Evolutionary conservation across 35 echinoderm and acorn worm genomes (phyloP).

Genomic region (Anneissia japonica): DNA sequence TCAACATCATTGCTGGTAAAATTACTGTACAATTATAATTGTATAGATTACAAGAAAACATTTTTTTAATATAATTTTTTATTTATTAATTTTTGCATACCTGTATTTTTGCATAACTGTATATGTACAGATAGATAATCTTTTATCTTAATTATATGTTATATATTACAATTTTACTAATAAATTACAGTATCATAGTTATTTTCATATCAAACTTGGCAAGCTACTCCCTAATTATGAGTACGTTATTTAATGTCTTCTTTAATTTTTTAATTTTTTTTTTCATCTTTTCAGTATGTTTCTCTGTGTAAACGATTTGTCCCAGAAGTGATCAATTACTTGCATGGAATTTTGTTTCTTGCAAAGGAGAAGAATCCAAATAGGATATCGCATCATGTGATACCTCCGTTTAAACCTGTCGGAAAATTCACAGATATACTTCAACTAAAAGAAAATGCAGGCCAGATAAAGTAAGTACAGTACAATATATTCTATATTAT

Average conservation of each 20-base stretch:
- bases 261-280: background rate
- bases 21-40: too few relatives aligned
- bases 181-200: background rate
- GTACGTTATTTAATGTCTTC: background rate
- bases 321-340: constrained; percentile 79
- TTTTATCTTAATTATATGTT: too few relatives aligned
- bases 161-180: too few relatives aligned
- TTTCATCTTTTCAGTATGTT: constrained; percentile 52
- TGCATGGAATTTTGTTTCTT: constrained; percentile 70
- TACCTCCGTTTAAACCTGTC: constrained; percentile 68
- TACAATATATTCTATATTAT: background rate
- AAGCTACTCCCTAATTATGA: background rate
- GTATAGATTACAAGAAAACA: too few relatives aligned
- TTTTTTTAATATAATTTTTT: too few relatives aligned
- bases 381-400: constrained; percentile 16
- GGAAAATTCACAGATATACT: constrained; percentile 60
- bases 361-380: constrained; percentile 33
- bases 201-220: background rate
- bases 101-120: too few relatives aligned
- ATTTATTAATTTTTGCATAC: too few relatives aligned
- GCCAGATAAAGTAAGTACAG: background rate
- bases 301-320: constrained; percentile 69
- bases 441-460: background rate
- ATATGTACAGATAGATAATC: too few relatives aligned
- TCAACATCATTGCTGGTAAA: too few relatives aligned